A percentile compares a stretch with the other conserved stretches of the same genome.
Conservation (phyloP, 1,140 invertebrate species). For the Ganaspis sp. region DNA sequence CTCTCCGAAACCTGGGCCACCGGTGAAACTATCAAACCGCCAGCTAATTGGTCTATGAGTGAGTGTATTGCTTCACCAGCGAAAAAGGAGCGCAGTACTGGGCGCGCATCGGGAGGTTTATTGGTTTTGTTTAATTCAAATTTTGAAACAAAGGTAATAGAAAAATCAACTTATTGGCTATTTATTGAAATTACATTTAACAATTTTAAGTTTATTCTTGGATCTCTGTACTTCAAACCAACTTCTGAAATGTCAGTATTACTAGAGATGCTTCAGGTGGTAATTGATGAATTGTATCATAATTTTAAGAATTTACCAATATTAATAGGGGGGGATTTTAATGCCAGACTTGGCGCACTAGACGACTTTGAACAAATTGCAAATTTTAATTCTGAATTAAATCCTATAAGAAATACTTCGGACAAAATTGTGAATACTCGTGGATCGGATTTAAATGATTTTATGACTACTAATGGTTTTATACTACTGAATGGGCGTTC, state of each 20-base stretch:
- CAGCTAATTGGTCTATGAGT: too few species aligned
- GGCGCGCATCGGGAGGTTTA: too few species aligned
- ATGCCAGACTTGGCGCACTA: conserved; percentile 22
- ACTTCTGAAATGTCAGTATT: background rate
- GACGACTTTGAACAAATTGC: conserved; percentile 9
- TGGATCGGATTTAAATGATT: conserved; percentile 26
- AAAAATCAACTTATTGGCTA: too few species aligned
- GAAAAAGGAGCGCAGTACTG: too few species aligned
- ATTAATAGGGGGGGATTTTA: background rate
- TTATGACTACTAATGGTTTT: conserved; percentile 38
- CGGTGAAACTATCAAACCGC: too few species aligned
- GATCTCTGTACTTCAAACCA: conserved; percentile 29
- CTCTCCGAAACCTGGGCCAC: too few species aligned
- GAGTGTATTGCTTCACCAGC: too few species aligned
- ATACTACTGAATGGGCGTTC: conserved; percentile 14
- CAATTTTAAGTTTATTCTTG: conserved; percentile 14
- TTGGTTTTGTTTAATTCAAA: too few species aligned
- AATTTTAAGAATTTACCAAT: conserved; percentile 9
- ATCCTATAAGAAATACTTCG: conserved; percentile 22
- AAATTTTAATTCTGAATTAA: conserved; percentile 5
- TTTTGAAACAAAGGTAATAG: too few species aligned
- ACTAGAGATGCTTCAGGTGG: conserved; percentile 15
- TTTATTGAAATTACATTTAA: background rate
- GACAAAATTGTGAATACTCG: conserved; percentile 23
- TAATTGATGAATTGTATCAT: background rate